Percentiles rank a stretch among this genome's conserved stretches.
phyloP scores from a whole-genome alignment of 2,797 vertebrate species.

The Pangasius macronema region DNA sequence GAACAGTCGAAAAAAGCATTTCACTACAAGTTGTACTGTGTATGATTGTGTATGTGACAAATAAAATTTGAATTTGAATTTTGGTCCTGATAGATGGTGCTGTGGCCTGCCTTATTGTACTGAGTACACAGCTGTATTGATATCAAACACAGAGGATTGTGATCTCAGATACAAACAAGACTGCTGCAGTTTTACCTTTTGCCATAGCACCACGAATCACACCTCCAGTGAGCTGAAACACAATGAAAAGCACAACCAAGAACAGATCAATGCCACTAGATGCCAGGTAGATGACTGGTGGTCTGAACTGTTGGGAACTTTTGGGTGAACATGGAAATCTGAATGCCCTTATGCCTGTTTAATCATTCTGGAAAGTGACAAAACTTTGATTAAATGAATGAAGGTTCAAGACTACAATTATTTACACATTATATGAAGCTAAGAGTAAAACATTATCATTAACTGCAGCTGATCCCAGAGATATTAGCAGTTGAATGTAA shows the following conservation, averaged over 20 bases:
- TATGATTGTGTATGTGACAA: no score
- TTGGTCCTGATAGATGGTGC: constrained; percentile 8
- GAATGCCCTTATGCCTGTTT: no score
- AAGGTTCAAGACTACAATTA: background rate
- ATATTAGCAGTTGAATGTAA: background rate
- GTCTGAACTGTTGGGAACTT: no score
- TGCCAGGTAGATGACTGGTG: no score
- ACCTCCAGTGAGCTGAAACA: constrained; percentile 83
- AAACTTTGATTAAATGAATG: background rate
- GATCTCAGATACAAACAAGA: background rate
- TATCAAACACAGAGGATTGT: background rate
- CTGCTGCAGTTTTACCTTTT: background rate
- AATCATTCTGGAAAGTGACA: no score
- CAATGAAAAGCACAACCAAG: constrained; percentile 80
- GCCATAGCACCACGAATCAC: constrained; percentile 75
- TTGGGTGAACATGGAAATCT: no score
- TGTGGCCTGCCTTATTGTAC: background rate
- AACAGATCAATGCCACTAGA: constrained; percentile 62
- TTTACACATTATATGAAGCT: background rate
- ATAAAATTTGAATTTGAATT: no score
- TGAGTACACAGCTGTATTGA: background rate
- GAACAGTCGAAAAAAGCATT: no score
- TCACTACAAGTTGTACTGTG: no score
- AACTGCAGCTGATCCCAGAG: background rate
- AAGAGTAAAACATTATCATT: background rate